phyloP scores from a whole-genome alignment of 1,140 invertebrate genomes.

The Probaryconus sp. region DNA sequence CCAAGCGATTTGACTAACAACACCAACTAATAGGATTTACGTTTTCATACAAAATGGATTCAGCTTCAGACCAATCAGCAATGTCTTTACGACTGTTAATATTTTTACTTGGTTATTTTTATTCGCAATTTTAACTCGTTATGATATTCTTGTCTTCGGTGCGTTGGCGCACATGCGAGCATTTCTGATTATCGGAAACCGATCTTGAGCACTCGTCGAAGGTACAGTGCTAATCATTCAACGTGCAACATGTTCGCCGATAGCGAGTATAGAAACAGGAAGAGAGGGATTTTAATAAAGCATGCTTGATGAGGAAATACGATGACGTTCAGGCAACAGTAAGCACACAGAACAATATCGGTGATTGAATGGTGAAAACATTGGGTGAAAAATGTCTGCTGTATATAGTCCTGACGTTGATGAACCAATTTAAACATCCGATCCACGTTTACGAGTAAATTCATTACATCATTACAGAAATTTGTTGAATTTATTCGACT shows the following conservation, averaged over 20 bases:
- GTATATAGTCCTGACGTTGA: constrained; percentile 19
- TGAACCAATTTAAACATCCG: constrained; percentile 28
- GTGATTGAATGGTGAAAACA: constrained; percentile 21
- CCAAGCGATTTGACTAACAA: constrained; percentile 58
- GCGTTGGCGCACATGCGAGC: constrained; percentile 1
- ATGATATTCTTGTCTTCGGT: not conserved
- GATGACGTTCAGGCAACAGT: constrained; percentile 25
- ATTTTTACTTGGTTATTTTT: constrained; percentile 13
- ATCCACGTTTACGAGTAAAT: not conserved
- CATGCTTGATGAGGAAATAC: constrained; percentile 24
- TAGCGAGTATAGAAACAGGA: constrained; percentile 35
- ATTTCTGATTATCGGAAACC: constrained; percentile 54
- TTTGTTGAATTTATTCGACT: constrained; percentile 1
- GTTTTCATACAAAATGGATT: constrained; percentile 24
- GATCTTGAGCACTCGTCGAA: constrained; percentile 17
- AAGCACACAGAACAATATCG: constrained; percentile 18
- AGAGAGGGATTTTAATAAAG: constrained; percentile 42
- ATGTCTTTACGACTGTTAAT: constrained; percentile 20
- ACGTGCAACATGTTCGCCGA: constrained; percentile 6
- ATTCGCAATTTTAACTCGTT: constrained; percentile 1
- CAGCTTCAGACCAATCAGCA: constrained; percentile 12
- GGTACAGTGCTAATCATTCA: constrained; percentile 29
- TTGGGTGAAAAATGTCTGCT: constrained; percentile 8
- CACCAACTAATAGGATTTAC: constrained; percentile 53
- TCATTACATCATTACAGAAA: constrained; percentile 1